phyloP scores from a whole-genome alignment of 2,888 invertebrate genomes.

The Villa cingulata region DNA sequence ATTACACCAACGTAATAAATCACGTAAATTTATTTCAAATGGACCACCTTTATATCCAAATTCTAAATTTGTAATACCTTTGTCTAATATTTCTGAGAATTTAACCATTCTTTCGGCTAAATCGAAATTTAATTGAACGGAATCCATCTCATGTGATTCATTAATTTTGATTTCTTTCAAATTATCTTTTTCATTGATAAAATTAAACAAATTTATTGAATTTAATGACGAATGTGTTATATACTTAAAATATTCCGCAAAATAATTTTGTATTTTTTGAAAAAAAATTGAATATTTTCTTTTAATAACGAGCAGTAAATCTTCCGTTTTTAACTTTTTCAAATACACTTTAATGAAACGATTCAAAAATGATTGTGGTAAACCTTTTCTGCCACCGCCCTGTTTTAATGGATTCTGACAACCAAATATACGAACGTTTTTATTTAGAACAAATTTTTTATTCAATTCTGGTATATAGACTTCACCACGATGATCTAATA shows the following conservation, averaged over 20 bases:
- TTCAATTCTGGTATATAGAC: constrained; percentile 91
- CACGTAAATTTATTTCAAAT: constrained; percentile 95
- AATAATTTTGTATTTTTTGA: constrained; percentile 19
- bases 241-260: constrained; percentile 16
- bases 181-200: neutral
- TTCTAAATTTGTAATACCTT: constrained; percentile 47
- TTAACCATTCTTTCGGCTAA: constrained; percentile 57
- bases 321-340: constrained; percentile 48
- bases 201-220: constrained; percentile 11
- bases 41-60: constrained; percentile 80
- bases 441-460: constrained; percentile 63
- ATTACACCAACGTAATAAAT: constrained; percentile 88
- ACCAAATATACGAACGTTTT: constrained; percentile 78
- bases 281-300: constrained; percentile 27
- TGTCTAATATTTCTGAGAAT: constrained; percentile 58
- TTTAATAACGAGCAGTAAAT: constrained; percentile 40
- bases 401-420: constrained; percentile 95
- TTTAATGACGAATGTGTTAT: constrained; percentile 11
- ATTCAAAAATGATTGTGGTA: constrained; percentile 94
- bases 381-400: constrained; percentile 89
- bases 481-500: constrained; percentile 93
- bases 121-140: constrained; percentile 31
- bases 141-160: too few relatives aligned
- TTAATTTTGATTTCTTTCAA: neutral
- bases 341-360: constrained; percentile 85